Evolutionary conservation across 2,797 vertebrate species (phyloP).

Genomic region (Odontamblyopus rebecca): DNA sequence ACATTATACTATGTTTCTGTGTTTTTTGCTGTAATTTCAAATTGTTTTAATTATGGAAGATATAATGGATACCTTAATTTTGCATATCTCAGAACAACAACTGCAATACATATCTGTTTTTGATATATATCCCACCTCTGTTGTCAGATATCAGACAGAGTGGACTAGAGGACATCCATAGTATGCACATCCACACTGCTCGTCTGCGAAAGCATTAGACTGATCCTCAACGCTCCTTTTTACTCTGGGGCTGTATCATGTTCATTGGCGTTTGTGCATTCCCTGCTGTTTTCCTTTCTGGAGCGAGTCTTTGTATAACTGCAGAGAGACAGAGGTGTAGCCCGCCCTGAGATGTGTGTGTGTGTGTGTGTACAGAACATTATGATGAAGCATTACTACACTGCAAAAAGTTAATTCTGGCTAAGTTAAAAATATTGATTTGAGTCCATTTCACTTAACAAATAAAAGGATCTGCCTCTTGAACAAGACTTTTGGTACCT

Average conservation of each 20-base stretch:
- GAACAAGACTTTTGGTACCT: too few relatives aligned
- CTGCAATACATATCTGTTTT: too few relatives aligned
- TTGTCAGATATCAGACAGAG: slow-evolving; percentile 71
- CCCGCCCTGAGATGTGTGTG: slow-evolving; percentile 15
- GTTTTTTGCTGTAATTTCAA: too few relatives aligned
- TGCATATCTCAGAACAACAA: too few relatives aligned
- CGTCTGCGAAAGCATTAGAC: slow-evolving; percentile 14
- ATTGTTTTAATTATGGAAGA: too few relatives aligned
- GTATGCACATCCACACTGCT: slow-evolving; percentile 45
- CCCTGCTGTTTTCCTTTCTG: slow-evolving; percentile 56
- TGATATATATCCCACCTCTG: too few relatives aligned
- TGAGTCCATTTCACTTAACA: too few relatives aligned
- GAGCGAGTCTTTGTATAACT: slow-evolving; percentile 55
- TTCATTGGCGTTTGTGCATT: slow-evolving; percentile 43
- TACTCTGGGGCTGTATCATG: slow-evolving; percentile 16
- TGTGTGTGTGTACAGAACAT: slow-evolving; percentile 17
- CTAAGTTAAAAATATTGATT: too few relatives aligned
- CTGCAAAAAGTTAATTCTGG: too few relatives aligned
- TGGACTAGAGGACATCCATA: slow-evolving; percentile 34
- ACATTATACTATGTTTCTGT: too few relatives aligned
- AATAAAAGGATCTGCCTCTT: too few relatives aligned
- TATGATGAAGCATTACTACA: slow-evolving; percentile 40
- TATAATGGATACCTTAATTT: too few relatives aligned
- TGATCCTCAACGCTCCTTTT: slow-evolving; percentile 12
- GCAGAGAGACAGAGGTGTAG: slow-evolving; percentile 31